Evolutionary conservation across 2,888 invertebrate species (phyloP), one percentile per base, ranked within the genome.

Genomic region (Homarus gammarus): DNA sequence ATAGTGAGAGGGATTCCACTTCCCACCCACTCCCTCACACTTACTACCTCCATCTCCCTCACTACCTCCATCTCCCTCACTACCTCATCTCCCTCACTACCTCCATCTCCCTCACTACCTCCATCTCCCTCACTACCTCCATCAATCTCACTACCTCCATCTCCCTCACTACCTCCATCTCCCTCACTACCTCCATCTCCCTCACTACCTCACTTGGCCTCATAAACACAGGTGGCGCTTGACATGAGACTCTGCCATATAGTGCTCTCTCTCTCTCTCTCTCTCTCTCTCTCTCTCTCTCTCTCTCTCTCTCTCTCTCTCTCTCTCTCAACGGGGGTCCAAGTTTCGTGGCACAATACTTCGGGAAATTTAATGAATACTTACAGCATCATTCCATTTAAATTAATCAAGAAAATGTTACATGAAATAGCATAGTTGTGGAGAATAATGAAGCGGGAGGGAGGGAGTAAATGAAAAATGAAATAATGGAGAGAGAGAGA

Each of bases 401-500:
- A 31, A 36, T 31, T 8, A 38, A 15, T 44, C 1, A 5, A 73
- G 72, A 33, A 72, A 72, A n/a, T 40, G 73, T 12, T n/a, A n/a
- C n/a, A n/a, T n/a, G n/a, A n/a, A n/a, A n/a, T n/a, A n/a, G n/a
- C n/a, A n/a, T n/a, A n/a, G n/a, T n/a, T n/a, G n/a, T n/a, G n/a
- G n/a, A n/a, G n/a, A n/a, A n/a, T n/a, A n/a, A n/a, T n/a, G n/a
- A n/a, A n/a, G 64, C 64, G 64, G 31, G 70, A 70, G 70, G 31
- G 70, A 70, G 70, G 31, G 70, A 70, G 44, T 8, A 10, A 44
- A 10, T 8, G 44, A 44, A 10, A 44, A n/a, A 68, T 12, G 22
- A n/a, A 68, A n/a, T 18, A n/a, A 68, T 12, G 22, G 68, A 68
- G 18, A 68, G 68, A 68, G n/a, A 68, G 68, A 68, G 68, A 70